phyloP scores from a whole-genome alignment of 2,888 invertebrate genomes.

The Cybosia mesomella region DNA sequence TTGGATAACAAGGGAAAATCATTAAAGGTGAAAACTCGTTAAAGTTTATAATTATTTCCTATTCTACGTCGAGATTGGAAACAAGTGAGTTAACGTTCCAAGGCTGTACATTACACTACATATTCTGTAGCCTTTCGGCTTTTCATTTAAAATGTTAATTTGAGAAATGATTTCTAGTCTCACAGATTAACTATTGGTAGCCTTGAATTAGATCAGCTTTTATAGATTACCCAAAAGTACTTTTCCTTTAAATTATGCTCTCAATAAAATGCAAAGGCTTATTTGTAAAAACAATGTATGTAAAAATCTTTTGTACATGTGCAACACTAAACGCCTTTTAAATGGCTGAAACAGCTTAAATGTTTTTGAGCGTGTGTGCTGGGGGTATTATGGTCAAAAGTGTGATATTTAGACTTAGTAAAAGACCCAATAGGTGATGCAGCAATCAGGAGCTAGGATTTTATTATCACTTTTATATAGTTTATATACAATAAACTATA shows the following conservation, averaged over 20 bases:
- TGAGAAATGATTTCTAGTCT: neutral
- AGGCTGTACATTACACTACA: slow-evolving; percentile 22
- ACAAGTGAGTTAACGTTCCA: slow-evolving; percentile 40
- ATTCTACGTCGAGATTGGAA: slow-evolving; percentile 49
- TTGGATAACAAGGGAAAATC: slow-evolving; percentile 30
- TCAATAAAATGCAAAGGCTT: neutral
- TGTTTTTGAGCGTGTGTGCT: neutral
- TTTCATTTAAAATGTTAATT: slow-evolving; percentile 13
- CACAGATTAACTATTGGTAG: neutral
- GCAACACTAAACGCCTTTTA: no score
- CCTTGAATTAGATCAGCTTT: neutral
- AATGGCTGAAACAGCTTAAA: neutral
- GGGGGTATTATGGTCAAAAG: neutral
- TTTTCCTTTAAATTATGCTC: neutral
- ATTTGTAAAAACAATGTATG: neutral
- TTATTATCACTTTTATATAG: no score
- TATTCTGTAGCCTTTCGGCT: slow-evolving; percentile 6
- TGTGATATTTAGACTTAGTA: neutral
- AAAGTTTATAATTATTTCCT: slow-evolving; percentile 66
- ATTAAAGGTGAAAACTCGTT: slow-evolving; percentile 61
- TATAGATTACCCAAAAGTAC: neutral
- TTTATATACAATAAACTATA: no score
- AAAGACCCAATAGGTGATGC: no score
- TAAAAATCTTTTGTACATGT: no score
- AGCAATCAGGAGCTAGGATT: no score